A percentile compares a stretch with the other conserved stretches of the same genome.
These are phyloP conservation scores for Lagria hirta DNA, from an alignment of 2,888 invertebrate genomes.

Conservation along the genomic window DNA sequence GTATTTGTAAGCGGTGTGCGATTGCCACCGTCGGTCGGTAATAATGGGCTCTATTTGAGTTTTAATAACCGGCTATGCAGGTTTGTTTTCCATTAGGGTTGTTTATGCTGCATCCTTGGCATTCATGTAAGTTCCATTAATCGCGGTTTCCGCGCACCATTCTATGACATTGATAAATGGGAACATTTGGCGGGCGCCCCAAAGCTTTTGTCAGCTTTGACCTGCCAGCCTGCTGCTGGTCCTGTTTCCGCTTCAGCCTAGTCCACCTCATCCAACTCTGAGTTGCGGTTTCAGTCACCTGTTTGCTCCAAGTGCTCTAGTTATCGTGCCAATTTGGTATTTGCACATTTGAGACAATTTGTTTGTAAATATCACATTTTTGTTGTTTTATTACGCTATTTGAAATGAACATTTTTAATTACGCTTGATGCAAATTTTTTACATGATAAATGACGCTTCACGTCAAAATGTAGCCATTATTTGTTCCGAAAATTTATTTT, in stretches of 20 bases:
- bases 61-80: slow-evolving; percentile 41
- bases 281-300: slow-evolving; percentile 25
- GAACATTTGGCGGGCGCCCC: slow-evolving; percentile 35
- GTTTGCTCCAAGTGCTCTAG: too few species aligned
- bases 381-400: too few species aligned
- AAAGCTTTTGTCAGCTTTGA: slow-evolving; percentile 42
- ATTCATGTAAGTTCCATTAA: slow-evolving; percentile 51
- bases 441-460: too few species aligned
- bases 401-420: too few species aligned
- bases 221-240: slow-evolving; percentile 28
- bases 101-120: slow-evolving; percentile 48
- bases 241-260: too few species aligned
- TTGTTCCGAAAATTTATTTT: too few species aligned
- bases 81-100: slow-evolving; percentile 48
- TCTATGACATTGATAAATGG: slow-evolving; percentile 48
- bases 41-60: slow-evolving; percentile 37
- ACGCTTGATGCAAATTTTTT: too few species aligned
- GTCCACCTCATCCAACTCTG: too few species aligned
- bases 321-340: too few species aligned
- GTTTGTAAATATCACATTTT: too few species aligned
- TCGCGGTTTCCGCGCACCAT: slow-evolving; percentile 45
- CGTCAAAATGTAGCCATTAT: too few species aligned
- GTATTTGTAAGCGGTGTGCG: slow-evolving; percentile 34
- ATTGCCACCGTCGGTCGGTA: slow-evolving; percentile 31
- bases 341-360: too few species aligned